A percentile compares a stretch with the other conserved stretches of the same genome.
phyloP scores from a whole-genome alignment of 2,113 vertebrate species.

The Nothoprocta perdicaria region DNA sequence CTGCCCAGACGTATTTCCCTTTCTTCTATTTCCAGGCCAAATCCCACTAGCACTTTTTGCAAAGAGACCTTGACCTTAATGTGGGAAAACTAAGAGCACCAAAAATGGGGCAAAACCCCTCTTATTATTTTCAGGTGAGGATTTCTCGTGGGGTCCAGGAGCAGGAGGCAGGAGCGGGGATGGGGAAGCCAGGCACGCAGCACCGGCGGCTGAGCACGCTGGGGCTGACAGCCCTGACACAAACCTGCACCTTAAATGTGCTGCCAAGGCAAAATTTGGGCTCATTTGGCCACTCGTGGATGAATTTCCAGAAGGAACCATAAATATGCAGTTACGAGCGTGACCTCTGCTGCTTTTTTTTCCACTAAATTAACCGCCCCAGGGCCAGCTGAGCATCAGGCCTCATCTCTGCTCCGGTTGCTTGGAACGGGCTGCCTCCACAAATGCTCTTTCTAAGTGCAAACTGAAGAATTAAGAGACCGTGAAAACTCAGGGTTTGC shows the following conservation, averaged over 20 bases:
- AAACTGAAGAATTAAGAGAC: constrained; percentile 8
- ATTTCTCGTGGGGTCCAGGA: not conserved
- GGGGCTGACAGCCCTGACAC: not conserved
- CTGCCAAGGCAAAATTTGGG: not conserved
- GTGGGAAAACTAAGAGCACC: not conserved
- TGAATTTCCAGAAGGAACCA: constrained; percentile 38
- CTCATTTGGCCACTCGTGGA: constrained; percentile 14
- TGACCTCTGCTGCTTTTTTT: constrained; percentile 52
- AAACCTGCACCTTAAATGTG: not conserved
- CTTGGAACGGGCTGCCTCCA: constrained; percentile 3
- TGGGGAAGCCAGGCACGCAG: not conserved
- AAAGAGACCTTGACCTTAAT: not conserved
- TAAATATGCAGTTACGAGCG: not conserved
- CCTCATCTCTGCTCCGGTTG: constrained; percentile 48
- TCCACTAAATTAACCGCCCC: not conserved
- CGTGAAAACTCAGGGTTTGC: constrained; percentile 3
- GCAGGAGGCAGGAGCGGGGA: not conserved
- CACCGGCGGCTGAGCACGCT: constrained; percentile 5
- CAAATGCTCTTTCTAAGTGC: not conserved
- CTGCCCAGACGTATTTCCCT: not conserved
- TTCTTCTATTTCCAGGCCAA: not conserved
- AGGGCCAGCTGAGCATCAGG: constrained; percentile 26
- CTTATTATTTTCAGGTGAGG: not conserved
- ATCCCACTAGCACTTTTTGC: not conserved
- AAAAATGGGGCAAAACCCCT: not conserved